These are phyloP conservation scores for Psylliodes chrysocephalus DNA, from an alignment of 2,888 invertebrate species.

Conservation along the genomic window DNA sequence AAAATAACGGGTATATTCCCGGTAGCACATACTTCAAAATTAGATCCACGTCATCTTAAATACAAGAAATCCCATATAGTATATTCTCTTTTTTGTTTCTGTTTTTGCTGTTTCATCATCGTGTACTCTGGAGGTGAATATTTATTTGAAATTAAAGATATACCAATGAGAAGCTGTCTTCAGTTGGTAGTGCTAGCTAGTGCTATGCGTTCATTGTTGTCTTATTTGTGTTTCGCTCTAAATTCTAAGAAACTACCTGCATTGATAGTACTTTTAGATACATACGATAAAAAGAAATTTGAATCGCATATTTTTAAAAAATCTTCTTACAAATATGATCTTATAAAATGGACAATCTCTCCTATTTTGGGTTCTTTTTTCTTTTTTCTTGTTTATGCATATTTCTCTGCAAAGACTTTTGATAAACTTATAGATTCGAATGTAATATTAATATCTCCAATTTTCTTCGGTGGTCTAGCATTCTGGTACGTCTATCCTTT, in stretches of 20 bases:
- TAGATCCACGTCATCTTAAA: not conserved
- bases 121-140: not conserved
- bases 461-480: not conserved
- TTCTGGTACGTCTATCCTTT: slow-evolving; percentile 13
- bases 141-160: not conserved
- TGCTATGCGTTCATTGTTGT: not conserved
- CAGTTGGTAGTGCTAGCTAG: not conserved
- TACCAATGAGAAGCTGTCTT: not conserved
- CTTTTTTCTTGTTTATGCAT: not conserved
- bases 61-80: not conserved
- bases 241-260: slow-evolving; percentile 4
- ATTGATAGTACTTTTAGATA: slow-evolving; percentile 1
- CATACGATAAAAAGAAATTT: not conserved
- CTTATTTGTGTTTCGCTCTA: not conserved
- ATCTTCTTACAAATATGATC: not conserved
- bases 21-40: not conserved
- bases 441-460: not conserved
- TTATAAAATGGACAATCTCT: not conserved
- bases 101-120: not conserved
- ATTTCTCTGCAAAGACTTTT: not conserved
- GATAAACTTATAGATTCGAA: not conserved
- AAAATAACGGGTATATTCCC: slow-evolving; percentile 13
- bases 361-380: not conserved
- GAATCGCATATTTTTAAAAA: not conserved
- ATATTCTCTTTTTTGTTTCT: slow-evolving; percentile 1